phyloP scores from a whole-genome alignment of 2,888 invertebrate species.

The Tromatobia lineatoria region DNA sequence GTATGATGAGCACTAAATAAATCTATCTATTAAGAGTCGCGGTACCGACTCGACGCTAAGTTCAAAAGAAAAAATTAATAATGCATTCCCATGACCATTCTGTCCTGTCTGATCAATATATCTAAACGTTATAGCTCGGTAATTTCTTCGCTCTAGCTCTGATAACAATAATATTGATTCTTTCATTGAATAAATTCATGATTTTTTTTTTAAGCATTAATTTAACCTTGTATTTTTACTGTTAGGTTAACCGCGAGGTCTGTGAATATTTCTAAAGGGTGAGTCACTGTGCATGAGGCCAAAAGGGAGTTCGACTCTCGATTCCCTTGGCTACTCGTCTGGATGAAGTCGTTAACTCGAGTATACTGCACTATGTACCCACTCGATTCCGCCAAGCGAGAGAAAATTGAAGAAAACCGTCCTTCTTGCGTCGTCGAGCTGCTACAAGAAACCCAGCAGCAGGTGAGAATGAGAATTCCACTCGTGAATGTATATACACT shows the following conservation, averaged over 20 bases:
- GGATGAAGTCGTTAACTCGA: conserved; percentile 51
- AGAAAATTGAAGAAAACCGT: conserved; percentile 44
- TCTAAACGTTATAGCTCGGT: too few species aligned
- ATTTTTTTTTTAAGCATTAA: conserved; percentile 25
- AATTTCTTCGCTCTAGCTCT: too few species aligned
- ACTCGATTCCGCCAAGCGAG: conserved; percentile 26
- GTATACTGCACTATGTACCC: conserved; percentile 25
- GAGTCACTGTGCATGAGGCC: background rate
- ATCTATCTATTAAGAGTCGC: too few species aligned
- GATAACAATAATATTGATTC: too few species aligned
- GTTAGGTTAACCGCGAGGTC: background rate
- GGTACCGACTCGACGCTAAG: too few species aligned
- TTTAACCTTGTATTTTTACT: background rate
- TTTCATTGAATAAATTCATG: too few species aligned
- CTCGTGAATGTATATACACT: background rate
- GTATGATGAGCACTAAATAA: too few species aligned
- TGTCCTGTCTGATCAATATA: too few species aligned
- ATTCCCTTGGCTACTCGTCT: conserved; percentile 33
- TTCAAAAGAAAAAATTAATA: too few species aligned
- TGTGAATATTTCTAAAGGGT: conserved; percentile 8
- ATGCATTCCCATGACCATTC: too few species aligned
- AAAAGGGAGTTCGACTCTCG: conserved; percentile 21
- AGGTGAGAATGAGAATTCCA: conserved; percentile 43
- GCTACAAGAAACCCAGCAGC: background rate
- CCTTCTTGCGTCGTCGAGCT: background rate